phyloP scores from a whole-genome alignment of 2,888 invertebrate species.

The Rotaria macrura region DNA sequence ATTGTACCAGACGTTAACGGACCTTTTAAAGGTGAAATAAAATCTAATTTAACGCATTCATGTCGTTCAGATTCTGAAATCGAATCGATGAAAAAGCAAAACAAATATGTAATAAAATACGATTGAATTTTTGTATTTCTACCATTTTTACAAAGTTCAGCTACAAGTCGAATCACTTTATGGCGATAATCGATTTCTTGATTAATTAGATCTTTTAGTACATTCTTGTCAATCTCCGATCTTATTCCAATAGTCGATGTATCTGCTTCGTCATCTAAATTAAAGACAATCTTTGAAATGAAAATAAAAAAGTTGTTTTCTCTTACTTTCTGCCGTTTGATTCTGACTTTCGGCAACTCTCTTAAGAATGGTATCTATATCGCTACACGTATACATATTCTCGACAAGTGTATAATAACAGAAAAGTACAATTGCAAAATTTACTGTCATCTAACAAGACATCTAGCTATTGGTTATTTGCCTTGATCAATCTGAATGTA shows the following conservation, averaged over 20 bases:
- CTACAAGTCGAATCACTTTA: not conserved
- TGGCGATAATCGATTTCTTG: not conserved
- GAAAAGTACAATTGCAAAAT: not conserved
- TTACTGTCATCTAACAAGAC: not conserved
- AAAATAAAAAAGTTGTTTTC: not conserved
- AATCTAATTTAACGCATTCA: not conserved
- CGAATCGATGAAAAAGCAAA: not conserved
- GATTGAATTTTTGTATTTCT: not conserved
- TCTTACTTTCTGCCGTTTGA: not conserved
- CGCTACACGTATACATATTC: not conserved
- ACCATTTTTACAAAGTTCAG: constrained; percentile 18
- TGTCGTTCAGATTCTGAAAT: not conserved
- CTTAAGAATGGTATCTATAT: not conserved
- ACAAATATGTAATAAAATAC: not conserved
- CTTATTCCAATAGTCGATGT: not conserved
- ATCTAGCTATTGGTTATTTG: not conserved
- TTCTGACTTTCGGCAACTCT: not conserved
- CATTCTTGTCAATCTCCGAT: not conserved
- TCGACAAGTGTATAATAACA: not conserved
- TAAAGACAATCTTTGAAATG: no score
- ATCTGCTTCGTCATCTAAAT: not conserved
- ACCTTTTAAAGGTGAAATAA: not conserved
- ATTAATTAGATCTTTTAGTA: not conserved
- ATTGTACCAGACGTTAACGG: not conserved
- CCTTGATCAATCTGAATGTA: not conserved